phyloP scores from a whole-genome alignment of 2,797 vertebrate genomes.

The Neosalanx taihuensis region DNA sequence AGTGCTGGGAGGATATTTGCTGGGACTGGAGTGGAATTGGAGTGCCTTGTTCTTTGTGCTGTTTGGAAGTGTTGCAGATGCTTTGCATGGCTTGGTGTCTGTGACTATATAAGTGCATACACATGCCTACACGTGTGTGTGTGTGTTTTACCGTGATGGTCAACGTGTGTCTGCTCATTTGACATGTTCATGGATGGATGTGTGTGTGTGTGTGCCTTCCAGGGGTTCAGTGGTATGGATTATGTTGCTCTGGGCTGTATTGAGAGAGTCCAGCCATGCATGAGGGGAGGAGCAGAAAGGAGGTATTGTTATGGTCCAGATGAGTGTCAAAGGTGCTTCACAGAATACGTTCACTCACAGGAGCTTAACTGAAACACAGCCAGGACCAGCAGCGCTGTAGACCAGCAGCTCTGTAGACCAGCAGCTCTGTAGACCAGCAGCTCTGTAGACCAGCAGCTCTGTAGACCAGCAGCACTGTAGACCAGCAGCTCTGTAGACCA shows the following conservation, averaged over 20 bases:
- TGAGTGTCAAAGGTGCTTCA: conserved; percentile 57
- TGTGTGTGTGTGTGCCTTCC: conserved; percentile 27
- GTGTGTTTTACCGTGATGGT: conserved; percentile 11
- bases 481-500: too few species aligned
- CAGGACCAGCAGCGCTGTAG: too few species aligned
- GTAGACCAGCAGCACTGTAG: too few species aligned
- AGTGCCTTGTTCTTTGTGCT: not conserved
- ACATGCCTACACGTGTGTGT: conserved; percentile 42
- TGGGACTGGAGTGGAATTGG: not conserved
- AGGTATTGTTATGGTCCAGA: conserved; percentile 67
- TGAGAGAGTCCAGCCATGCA: conserved; percentile 64
- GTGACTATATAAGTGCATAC: conserved; percentile 3
- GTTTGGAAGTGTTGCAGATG: not conserved
- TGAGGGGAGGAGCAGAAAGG: conserved; percentile 71
- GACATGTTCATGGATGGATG: conserved; percentile 28
- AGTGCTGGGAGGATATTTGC: not conserved
- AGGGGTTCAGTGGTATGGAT: conserved; percentile 61
- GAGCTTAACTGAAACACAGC: conserved; percentile 61
- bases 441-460: too few species aligned
- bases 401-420: conserved; percentile 46
- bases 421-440: too few species aligned
- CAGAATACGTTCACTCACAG: conserved; percentile 63
- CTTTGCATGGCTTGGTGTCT: not conserved
- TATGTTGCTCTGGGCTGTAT: conserved; percentile 63
- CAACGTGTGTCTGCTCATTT: conserved; percentile 28